These are phyloP conservation scores for Lycaon pictus DNA, from an alignment of 2,113 vertebrate genomes.

Conservation along the genomic window DNA sequence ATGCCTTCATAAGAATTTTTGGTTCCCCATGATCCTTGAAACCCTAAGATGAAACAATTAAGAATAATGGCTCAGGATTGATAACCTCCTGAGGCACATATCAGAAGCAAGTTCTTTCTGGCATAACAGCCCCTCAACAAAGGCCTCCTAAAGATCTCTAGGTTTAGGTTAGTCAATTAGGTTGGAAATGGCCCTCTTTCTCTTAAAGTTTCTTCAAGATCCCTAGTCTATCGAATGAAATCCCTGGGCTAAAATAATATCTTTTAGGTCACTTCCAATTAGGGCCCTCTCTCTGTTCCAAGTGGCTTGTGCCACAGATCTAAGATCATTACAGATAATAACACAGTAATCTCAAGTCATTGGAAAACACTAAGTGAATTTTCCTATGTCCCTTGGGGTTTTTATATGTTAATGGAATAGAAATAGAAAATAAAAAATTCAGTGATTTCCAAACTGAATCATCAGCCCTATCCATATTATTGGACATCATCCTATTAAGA, in stretches of 20 bases:
- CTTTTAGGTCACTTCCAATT: background rate
- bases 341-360: background rate
- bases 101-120: background rate
- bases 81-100: accelerated
- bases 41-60: background rate
- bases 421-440: background rate
- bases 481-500: background rate
- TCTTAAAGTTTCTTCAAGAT: background rate
- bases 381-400: background rate
- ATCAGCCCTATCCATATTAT: background rate
- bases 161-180: background rate
- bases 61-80: background rate
- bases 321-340: background rate
- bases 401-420: background rate
- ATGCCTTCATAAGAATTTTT: background rate
- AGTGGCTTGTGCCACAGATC: background rate
- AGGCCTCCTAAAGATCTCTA: background rate
- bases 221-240: background rate
- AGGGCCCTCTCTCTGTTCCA: background rate
- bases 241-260: background rate
- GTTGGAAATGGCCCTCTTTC: background rate
- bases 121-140: background rate
- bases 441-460: background rate
- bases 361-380: background rate
- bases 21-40: background rate